Conservation (phyloP, 2,113 vertebrate genomes). For the Delphinus delphis region DNA sequence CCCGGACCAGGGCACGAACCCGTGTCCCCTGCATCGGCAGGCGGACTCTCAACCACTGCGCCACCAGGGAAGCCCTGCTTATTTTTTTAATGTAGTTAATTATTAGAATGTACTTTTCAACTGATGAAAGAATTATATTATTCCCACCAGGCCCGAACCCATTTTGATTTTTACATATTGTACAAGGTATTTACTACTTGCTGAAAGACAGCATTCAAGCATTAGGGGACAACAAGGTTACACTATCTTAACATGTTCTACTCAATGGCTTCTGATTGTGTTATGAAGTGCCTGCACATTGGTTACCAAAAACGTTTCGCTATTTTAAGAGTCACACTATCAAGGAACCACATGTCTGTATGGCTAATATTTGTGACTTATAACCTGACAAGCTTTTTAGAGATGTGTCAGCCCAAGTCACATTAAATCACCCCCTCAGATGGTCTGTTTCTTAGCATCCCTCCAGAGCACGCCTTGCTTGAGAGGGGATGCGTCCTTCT, state of each 20-base stretch:
- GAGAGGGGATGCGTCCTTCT: not conserved
- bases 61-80: too few relatives aligned
- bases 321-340: constrained; percentile 37
- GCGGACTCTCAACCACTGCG: too few relatives aligned
- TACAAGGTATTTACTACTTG: constrained; percentile 29
- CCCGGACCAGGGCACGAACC: too few relatives aligned
- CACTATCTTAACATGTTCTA: constrained; percentile 40
- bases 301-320: constrained; percentile 9
- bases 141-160: not conserved
- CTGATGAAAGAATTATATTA: constrained; percentile 59
- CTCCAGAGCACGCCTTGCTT: not conserved
- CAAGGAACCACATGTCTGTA: constrained; percentile 31
- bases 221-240: constrained; percentile 31
- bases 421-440: not conserved
- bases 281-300: not conserved
- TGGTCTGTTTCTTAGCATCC: not conserved
- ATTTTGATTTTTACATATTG: not conserved
- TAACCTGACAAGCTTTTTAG: constrained; percentile 1
- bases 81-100: constrained; percentile 45
- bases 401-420: constrained; percentile 48
- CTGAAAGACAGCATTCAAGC: constrained; percentile 42
- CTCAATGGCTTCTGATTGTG: not conserved
- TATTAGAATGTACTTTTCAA: constrained; percentile 46
- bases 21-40: too few relatives aligned
- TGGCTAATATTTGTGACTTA: constrained; percentile 56